phyloP scores from a whole-genome alignment of 2,888 invertebrate genomes.

The Ypsolopha scabrella region DNA sequence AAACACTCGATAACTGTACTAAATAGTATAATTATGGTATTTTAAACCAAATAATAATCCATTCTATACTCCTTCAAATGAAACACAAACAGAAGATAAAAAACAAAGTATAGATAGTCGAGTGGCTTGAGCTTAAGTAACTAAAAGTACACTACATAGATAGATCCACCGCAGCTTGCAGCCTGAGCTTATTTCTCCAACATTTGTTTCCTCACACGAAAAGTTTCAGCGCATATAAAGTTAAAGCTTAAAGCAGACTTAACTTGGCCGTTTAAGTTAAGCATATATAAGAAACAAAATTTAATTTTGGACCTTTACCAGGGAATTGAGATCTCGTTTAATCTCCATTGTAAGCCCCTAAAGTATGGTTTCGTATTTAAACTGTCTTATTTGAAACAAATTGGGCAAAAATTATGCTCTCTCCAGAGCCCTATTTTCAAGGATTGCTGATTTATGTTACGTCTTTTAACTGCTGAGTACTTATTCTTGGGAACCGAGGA shows the following conservation, averaged over 20 bases:
- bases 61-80: no score
- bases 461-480: background rate
- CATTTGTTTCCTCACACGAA: background rate
- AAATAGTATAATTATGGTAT: no score
- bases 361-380: constrained; percentile 21
- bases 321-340: constrained; percentile 52
- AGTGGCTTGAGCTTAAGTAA: no score
- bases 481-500: background rate
- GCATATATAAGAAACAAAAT: constrained; percentile 56
- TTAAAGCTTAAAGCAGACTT: background rate
- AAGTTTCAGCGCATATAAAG: background rate
- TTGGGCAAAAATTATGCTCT: constrained; percentile 11
- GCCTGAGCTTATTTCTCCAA: background rate
- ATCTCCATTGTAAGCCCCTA: constrained; percentile 38
- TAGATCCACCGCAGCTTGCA: no score
- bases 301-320: constrained; percentile 48
- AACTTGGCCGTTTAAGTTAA: constrained; percentile 11
- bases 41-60: no score
- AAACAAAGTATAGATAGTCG: no score
- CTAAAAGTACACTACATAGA: no score
- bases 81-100: no score
- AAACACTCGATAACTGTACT: no score
- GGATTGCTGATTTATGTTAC: constrained; percentile 8
- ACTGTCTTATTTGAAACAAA: constrained; percentile 12
- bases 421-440: constrained; percentile 10